phyloP scores from a whole-genome alignment of 2,888 invertebrate species.

The Cantharis flavilabris region DNA sequence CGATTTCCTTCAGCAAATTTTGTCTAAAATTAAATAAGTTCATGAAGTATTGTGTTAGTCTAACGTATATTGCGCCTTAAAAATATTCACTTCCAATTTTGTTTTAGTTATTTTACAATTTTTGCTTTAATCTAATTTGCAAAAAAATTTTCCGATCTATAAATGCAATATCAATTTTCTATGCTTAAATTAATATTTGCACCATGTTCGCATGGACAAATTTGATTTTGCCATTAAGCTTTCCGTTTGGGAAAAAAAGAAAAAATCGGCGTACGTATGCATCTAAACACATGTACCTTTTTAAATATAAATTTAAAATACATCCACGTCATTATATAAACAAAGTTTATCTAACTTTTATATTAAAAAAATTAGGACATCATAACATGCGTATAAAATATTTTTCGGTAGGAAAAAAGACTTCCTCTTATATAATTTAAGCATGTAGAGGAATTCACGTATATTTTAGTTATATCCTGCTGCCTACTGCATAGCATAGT shows the following conservation, averaged over 20 bases:
- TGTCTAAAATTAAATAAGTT: slow-evolving; percentile 25
- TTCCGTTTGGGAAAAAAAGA: background rate
- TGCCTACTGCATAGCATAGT: slow-evolving; percentile 14
- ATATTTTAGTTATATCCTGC: slow-evolving; percentile 26
- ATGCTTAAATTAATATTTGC: background rate
- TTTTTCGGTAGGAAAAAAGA: background rate
- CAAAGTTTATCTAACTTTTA: background rate
- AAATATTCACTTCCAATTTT: background rate
- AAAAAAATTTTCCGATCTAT: background rate
- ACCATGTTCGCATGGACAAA: too few relatives aligned
- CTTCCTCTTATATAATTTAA: background rate
- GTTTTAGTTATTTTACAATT: background rate
- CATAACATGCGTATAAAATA: background rate
- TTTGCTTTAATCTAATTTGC: background rate
- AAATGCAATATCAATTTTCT: background rate
- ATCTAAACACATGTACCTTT: background rate
- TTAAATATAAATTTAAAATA: background rate
- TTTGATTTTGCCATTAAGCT: too few relatives aligned
- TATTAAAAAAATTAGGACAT: background rate
- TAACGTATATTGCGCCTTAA: background rate
- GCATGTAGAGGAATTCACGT: background rate
- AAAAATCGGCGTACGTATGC: background rate
- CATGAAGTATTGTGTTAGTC: background rate
- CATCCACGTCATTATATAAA: background rate
- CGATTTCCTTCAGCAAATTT: slow-evolving; percentile 31